Evolutionary conservation across 2,113 vertebrate species (phyloP), one percentile per base, ranked within the genome.

Genomic region (Notiomystis cincta): DNA sequence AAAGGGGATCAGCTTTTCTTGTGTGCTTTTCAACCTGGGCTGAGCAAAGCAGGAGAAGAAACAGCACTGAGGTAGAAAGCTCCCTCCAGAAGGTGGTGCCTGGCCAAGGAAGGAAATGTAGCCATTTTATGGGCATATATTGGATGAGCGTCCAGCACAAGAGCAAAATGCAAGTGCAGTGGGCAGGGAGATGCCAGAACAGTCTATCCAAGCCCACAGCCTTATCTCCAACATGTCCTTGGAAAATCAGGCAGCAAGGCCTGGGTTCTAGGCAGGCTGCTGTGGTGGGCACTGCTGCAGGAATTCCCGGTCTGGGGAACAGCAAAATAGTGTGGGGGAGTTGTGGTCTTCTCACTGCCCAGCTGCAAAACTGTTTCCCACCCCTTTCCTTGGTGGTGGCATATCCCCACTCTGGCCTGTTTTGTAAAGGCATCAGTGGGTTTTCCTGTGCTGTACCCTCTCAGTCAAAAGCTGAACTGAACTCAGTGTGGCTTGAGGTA

Each of bases 251-350:
- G 23, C 3, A 4, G 18, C 31, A 33, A 48, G 40, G 42, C 35
- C 7, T 19, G 48, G 31, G 28, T 50, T 62, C 19, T 20, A 44
- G 35, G 47, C 54, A 62, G 40, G 31, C 31, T 91, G 47, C 75
- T 67, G 35, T 37, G 57, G 25, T 3, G 2, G 17, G 56, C 58
- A 19, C 27, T 47, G 38, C 47, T 21, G 17, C 0, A 0, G n/a
- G 57, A 48, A 10, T 60, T 6, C 19, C 11, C 17, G 6, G 22
- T 28, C 31, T 70, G 42, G 25, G 27, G 40, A 87, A 18, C 15
- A 16, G 25, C 1, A 0, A 72, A 45, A 45, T 25, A 35, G 3
- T 1, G 1, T 0, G 0, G 11, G 15, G 5, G 19, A 75, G 23
- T 47, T 65, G 47, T 10, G 8, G 28, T 48, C 38, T 82, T 58